A percentile compares a stretch with the other conserved stretches of the same genome.
phyloP scores from a whole-genome alignment of 2,888 invertebrate genomes.

The Dynastes hyllus region DNA sequence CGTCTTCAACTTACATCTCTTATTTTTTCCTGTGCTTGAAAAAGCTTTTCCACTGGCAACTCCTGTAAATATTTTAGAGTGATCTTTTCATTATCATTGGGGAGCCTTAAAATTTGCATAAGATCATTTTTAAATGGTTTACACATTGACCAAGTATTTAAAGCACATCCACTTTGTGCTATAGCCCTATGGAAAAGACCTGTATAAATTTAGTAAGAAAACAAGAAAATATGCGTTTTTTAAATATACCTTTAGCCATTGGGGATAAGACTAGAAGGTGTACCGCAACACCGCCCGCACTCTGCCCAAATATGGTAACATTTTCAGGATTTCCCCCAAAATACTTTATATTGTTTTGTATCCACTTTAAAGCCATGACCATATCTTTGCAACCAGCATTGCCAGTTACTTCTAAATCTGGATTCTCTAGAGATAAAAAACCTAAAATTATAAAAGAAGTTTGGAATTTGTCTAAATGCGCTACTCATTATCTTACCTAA shows the following conservation, averaged over 20 bases:
- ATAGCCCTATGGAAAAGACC: constrained; percentile 56
- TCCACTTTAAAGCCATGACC: constrained; percentile 41
- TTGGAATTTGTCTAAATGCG: too few species aligned
- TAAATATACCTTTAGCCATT: constrained; percentile 22
- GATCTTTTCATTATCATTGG: constrained; percentile 23
- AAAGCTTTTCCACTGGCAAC: constrained; percentile 41
- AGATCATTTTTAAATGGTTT: constrained; percentile 9
- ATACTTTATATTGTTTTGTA: constrained; percentile 37
- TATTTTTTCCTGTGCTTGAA: constrained; percentile 44
- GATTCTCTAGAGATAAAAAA: constrained; percentile 29
- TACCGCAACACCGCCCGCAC: constrained; percentile 39
- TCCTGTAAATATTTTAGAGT: constrained; percentile 44
- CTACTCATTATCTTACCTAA: constrained; percentile 47
- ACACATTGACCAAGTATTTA: constrained; percentile 42
- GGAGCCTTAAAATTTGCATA: constrained; percentile 24
- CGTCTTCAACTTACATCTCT: constrained; percentile 39
- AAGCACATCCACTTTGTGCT: constrained; percentile 52
- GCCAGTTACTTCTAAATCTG: constrained; percentile 27
- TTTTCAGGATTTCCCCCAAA: constrained; percentile 43
- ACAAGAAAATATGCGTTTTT: not conserved
- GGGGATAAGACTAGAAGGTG: constrained; percentile 41
- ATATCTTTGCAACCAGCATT: constrained; percentile 46
- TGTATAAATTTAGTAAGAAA: not conserved
- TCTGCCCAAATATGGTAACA: constrained; percentile 45
- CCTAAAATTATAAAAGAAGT: constrained; percentile 9